Base-by-base conservation (phyloP, 2,797 vertebrate genomes). In the Hyperoplus immaculatus region DNA sequence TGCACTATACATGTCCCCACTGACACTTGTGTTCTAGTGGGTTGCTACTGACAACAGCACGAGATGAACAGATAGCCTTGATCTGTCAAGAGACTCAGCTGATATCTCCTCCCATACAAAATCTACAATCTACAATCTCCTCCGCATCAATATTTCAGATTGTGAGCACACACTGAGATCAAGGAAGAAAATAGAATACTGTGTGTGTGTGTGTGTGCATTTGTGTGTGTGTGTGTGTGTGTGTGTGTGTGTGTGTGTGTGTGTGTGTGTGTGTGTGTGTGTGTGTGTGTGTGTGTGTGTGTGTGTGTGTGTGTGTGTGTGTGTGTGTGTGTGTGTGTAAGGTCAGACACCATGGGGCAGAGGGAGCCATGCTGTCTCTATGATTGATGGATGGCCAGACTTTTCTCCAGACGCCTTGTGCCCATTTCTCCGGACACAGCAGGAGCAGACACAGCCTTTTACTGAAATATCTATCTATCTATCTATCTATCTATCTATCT, bases 121-220 rank as follows among this genome's bases (percentile, higher is more conserved):
- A 57, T 29, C 36, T 43, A 61, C 16, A 51, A 53, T 1, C 55
- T 18, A 50, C 18, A 45, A 36, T 55, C 53, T 70, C 43, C 61
- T 79, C 21, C 49, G 41, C 77, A 88, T 92, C 83, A 90, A 87
- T 89, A 85, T 77, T 87, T 85, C 78, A 86, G 55, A 7, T 55
- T 57, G 46, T 18, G 78, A 50, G 29, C 65, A 64, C 83, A 68
- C 42, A 74, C 65, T 72, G 84, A 75, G 85, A 77, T 85, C 72
- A 88, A 84, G 71, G 76, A 6, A 68, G 62, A 61, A 18, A 72
- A 56, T 3, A 29, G 43, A 64, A 18, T 61, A 50, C 54, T n/a
- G 57, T 16, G 36, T 38, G 36, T 16, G 38, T 43, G 41, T 21
- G 63, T 49, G 55, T 65, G 59, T 11, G 43, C n/a, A n/a, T n/a